These are phyloP conservation scores for Sitodiplosis mosellana DNA, from an alignment of 1,140 invertebrate genomes.

Conservation along the genomic window DNA sequence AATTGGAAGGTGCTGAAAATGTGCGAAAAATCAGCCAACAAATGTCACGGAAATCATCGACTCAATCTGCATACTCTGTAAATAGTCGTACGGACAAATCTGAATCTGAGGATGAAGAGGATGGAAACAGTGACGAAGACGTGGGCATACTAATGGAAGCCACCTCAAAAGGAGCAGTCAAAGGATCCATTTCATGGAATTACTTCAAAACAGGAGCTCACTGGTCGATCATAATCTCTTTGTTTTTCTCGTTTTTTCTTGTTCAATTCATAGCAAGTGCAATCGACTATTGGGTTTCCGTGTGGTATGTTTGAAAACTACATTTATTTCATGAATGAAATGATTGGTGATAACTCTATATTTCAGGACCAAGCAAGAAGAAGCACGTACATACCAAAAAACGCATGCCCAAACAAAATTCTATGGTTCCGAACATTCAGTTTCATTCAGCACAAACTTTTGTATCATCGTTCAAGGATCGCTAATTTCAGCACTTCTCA, in stretches of 20 bases:
- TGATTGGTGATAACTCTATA: neutral
- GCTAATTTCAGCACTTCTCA: neutral
- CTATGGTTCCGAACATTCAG: conserved; percentile 37
- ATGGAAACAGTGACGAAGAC: conserved; percentile 3
- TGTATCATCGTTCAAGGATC: neutral
- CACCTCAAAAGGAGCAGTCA: conserved; percentile 5
- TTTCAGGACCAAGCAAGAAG: neutral
- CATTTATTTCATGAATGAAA: neutral
- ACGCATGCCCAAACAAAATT: conserved; percentile 20
- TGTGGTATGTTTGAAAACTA: conserved; percentile 28
- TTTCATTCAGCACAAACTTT: neutral
- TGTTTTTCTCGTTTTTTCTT: conserved; percentile 22
- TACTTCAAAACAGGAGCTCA: conserved; percentile 15
- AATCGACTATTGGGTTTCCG: conserved; percentile 39
- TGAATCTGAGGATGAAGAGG: neutral
- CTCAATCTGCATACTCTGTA: neutral
- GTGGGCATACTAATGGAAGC: conserved; percentile 1
- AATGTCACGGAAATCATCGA: conserved; percentile 10
- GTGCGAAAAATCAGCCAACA: conserved; percentile 12
- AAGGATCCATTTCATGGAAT: conserved; percentile 6
- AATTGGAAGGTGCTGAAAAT: neutral
- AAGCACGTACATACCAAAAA: neutral
- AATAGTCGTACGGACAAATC: too few relatives aligned
- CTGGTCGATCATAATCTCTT: conserved; percentile 18
- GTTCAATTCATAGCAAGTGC: conserved; percentile 28